Evolutionary conservation across 2,888 invertebrate species (phyloP).

Genomic region (Spodoptera littoralis): DNA sequence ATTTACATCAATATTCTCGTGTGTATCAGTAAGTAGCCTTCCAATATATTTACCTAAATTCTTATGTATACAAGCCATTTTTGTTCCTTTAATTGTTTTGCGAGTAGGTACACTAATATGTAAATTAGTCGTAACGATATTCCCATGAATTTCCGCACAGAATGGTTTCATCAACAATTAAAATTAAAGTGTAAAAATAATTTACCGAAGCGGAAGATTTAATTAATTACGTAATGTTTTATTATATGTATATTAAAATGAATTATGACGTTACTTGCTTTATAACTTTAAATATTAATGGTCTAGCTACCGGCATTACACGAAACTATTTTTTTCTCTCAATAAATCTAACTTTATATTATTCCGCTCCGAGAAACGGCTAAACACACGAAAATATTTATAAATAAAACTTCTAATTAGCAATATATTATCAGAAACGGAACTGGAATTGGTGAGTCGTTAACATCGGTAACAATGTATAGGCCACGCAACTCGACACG

Average conservation of each 20-base stretch:
- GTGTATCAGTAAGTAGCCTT: too few species aligned
- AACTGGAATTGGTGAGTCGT: slow-evolving; percentile 73
- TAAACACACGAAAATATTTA: slow-evolving; percentile 60
- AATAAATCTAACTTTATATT: slow-evolving; percentile 55
- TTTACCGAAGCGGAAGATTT: slow-evolving; percentile 33
- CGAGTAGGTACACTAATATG: too few species aligned
- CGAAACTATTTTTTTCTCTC: slow-evolving; percentile 38
- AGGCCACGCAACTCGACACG: slow-evolving; percentile 77
- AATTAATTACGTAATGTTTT: slow-evolving; percentile 22
- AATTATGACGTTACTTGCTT: slow-evolving; percentile 17
- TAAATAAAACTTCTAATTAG: slow-evolving; percentile 75
- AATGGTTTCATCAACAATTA: slow-evolving; percentile 22
- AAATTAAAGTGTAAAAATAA: slow-evolving; percentile 35
- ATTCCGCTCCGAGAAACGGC: slow-evolving; percentile 54
- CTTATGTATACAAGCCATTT: too few species aligned
- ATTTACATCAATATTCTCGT: too few species aligned
- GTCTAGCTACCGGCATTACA: slow-evolving; percentile 48
- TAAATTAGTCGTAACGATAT: too few species aligned
- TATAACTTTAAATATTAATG: slow-evolving; percentile 34
- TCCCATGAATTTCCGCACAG: slow-evolving; percentile 13
- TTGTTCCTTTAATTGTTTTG: too few species aligned
- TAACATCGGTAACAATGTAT: slow-evolving; percentile 75
- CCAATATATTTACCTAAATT: too few species aligned
- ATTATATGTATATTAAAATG: slow-evolving; percentile 8
- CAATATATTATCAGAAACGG: slow-evolving; percentile 78